phyloP scores from a whole-genome alignment of 2,888 invertebrate species.

The Chelonus formosanus region DNA sequence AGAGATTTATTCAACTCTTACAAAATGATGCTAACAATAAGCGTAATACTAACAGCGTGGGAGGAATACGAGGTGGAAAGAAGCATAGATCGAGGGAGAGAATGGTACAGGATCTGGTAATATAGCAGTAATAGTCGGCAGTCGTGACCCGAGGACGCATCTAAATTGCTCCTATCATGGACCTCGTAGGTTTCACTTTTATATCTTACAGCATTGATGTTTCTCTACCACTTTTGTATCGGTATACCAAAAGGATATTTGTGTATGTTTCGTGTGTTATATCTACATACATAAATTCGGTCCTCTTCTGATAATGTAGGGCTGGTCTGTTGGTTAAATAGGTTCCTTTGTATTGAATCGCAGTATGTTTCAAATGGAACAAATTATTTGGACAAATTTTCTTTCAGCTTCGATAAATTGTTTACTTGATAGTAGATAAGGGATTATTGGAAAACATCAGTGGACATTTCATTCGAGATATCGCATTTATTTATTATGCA shows the following conservation, averaged over 20 bases:
- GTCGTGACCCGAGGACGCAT: conserved; percentile 57
- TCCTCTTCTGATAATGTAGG: neutral
- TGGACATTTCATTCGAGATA: too few relatives aligned
- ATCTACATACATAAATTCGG: too few relatives aligned
- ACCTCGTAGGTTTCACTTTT: conserved; percentile 39
- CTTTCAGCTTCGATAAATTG: too few relatives aligned
- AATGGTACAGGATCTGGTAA: conserved; percentile 49
- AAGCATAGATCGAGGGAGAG: conserved; percentile 32
- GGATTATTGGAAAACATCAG: too few relatives aligned
- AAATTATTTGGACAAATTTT: too few relatives aligned
- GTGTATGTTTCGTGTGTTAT: too few relatives aligned
- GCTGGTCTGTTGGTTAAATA: conserved; percentile 1
- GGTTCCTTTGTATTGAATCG: neutral
- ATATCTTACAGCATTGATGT: conserved; percentile 37
- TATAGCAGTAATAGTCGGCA: conserved; percentile 52
- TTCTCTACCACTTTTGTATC: conserved; percentile 13
- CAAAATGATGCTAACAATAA: conserved; percentile 36
- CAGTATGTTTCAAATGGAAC: too few relatives aligned
- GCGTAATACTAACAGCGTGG: conserved; percentile 46
- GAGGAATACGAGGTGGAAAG: conserved; percentile 44
- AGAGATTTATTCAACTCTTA: conserved; percentile 9
- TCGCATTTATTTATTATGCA: too few relatives aligned
- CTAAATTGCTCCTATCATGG: conserved; percentile 53
- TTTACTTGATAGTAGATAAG: too few relatives aligned
- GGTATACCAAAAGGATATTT: too few relatives aligned